phyloP scores from a whole-genome alignment of 2,888 invertebrate genomes.

The Hyposoter dolosus region DNA sequence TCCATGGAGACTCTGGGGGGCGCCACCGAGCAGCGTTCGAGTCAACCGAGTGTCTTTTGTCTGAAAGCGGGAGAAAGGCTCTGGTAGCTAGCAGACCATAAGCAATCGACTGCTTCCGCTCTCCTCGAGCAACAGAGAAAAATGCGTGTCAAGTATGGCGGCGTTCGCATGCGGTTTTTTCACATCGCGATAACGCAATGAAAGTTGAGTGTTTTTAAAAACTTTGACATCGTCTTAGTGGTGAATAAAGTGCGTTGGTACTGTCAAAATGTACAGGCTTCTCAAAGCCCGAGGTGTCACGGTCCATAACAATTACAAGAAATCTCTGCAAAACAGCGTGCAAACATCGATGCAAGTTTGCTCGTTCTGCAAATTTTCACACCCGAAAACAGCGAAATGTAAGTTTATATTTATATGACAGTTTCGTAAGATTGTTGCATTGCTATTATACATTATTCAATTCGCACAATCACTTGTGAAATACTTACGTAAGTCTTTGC shows the following conservation, averaged over 20 bases:
- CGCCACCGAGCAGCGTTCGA: constrained; percentile 39
- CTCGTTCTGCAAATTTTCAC: constrained; percentile 77
- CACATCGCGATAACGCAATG: background rate
- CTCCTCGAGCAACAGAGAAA: constrained; percentile 1
- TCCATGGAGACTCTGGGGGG: constrained; percentile 31
- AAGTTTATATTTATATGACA: constrained; percentile 68
- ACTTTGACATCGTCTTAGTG: background rate
- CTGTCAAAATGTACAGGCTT: constrained; percentile 75
- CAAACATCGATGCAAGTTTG: constrained; percentile 72
- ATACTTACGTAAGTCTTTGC: constrained; percentile 55
- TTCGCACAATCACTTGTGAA: constrained; percentile 27
- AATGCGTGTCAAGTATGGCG: constrained; percentile 45
- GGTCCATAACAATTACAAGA: constrained; percentile 65
- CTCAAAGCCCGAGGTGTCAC: constrained; percentile 67
- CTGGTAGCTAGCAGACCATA: background rate
- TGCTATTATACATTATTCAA: constrained; percentile 18
- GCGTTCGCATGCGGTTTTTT: constrained; percentile 55
- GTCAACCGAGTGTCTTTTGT: constrained; percentile 25
- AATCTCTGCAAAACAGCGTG: constrained; percentile 64
- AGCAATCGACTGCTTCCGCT: constrained; percentile 38
- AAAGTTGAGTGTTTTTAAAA: constrained; percentile 13
- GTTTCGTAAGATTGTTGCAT: background rate
- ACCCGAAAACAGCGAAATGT: constrained; percentile 72
- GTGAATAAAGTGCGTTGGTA: constrained; percentile 14
- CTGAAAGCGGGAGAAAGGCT: background rate